Base-by-base conservation (phyloP, 2,113 vertebrate species). In the Sebastes schlegelii region DNA sequence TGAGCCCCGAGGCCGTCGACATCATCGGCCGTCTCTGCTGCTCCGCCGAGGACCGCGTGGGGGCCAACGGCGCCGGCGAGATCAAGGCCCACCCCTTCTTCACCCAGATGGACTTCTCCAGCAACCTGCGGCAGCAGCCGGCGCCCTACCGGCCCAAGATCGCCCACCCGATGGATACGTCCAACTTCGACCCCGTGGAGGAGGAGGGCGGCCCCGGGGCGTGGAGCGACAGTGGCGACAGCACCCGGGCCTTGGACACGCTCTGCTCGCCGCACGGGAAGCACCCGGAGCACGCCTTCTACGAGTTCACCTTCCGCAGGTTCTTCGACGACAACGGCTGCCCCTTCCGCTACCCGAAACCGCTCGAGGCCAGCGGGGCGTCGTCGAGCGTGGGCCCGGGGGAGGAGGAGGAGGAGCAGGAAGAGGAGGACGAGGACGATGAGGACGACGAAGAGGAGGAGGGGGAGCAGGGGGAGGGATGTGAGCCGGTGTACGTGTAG, bases 321-420 rank as follows among this genome's bases (percentile, higher is more conserved):
- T 99, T 99, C 95, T 99, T 99, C 0, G 98, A 99, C 69, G 98
- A 99, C 93, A 97, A 99, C 0, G 98, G 98, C 55, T 98, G 98
- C 91, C 98, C 98, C 0, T 99, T 99, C 89, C 95, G 97, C 69
- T 99, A 98, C 89, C 98, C 98, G 0, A 99, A 99, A 82, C 97
- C 98, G n/a, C 95, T 93, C 0, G 97, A 95, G 74, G 85, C 90
- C 52, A 54, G 34, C 19, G 88, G 85, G 48, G 61, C 91, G 90
- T 48, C 89, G 2, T 51, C 77, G 0, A 74, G 79, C 73, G 43
- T 89, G 62, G 89, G 88, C 61, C 89, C 85, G 0, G 87, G 87
- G 0, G 89, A 90, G 64, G 92, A 86, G 34, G 89, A 83, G 0
- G 90, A 83, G 0, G 90, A 93, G 1, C 72, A 64, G 11, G 87